Conservation (phyloP, 1,140 invertebrate species). For the Diabrotica undecimpunctata region DNA sequence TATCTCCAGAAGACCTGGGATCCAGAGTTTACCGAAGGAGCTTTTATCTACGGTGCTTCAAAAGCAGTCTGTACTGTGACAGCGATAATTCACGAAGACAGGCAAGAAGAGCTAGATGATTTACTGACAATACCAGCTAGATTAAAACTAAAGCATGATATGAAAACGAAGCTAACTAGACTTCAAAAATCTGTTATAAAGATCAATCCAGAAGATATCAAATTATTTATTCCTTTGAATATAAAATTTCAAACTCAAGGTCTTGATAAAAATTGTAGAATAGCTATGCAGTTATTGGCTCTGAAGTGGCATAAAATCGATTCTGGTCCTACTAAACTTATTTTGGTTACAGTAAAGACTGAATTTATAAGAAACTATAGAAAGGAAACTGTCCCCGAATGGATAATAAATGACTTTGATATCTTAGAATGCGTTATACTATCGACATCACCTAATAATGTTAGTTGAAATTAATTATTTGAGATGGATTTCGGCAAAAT, state of each 20-base stretch:
- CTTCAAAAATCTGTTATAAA: constrained; percentile 38
- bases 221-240: constrained; percentile 43
- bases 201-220: constrained; percentile 42
- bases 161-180: constrained; percentile 32
- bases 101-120: constrained; percentile 33
- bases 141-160: constrained; percentile 34
- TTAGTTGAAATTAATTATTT: too few species aligned
- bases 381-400: constrained; percentile 33
- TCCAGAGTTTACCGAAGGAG: constrained; percentile 44
- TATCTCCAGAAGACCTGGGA: constrained; percentile 42
- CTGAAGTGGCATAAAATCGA: constrained; percentile 40
- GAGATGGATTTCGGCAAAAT: background rate
- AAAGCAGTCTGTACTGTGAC: constrained; percentile 44
- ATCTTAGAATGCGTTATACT: constrained; percentile 43
- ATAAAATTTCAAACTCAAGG: constrained; percentile 33
- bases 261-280: constrained; percentile 30
- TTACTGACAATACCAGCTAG: constrained; percentile 35
- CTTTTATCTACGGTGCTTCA: constrained; percentile 42
- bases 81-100: constrained; percentile 40
- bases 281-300: constrained; percentile 34
- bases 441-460: background rate
- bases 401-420: constrained; percentile 43
- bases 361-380: constrained; percentile 43
- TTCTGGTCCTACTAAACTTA: constrained; percentile 33
- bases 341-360: constrained; percentile 42